phyloP scores from a whole-genome alignment of 2,888 invertebrate genomes.

The Scrobipalpa costella region DNA sequence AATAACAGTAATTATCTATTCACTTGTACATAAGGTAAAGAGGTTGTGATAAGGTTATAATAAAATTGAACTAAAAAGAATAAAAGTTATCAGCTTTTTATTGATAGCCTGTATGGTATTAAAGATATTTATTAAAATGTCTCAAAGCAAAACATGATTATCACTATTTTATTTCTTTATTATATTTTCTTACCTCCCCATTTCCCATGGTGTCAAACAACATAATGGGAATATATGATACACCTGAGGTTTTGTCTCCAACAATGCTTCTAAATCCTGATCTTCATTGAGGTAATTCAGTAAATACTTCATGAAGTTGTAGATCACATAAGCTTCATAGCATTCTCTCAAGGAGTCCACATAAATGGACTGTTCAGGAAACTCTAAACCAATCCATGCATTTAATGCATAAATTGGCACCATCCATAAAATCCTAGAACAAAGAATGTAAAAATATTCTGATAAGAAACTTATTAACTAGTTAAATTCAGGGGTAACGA shows the following conservation, averaged over 20 bases:
- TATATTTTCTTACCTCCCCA: constrained; percentile 85
- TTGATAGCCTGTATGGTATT: no score
- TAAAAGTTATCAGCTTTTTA: no score
- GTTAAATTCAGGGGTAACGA: not conserved
- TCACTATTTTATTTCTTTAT: not conserved
- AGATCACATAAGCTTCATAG: constrained; percentile 98
- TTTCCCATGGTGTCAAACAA: constrained; percentile 94
- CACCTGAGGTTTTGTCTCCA: constrained; percentile 91
- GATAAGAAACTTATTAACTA: not conserved
- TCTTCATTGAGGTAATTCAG: constrained; percentile 94
- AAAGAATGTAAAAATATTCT: constrained; percentile 44
- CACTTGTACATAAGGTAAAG: no score
- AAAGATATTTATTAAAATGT: no score
- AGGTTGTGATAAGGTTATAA: no score
- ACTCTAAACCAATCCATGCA: constrained; percentile 95
- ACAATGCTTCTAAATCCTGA: constrained; percentile 90
- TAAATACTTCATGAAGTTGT: constrained; percentile 98
- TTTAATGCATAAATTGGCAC: constrained; percentile 97
- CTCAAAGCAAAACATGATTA: no score
- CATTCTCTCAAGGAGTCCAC: constrained; percentile 96
- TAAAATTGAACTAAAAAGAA: no score
- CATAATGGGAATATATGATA: constrained; percentile 95
- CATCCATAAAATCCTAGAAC: constrained; percentile 94
- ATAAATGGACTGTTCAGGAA: constrained; percentile 94
- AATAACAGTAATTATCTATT: not conserved